Evolutionary conservation across 2,888 invertebrate species (phyloP), one percentile per base, ranked within the genome.

Genomic region (Priocnemis perturbator): DNA sequence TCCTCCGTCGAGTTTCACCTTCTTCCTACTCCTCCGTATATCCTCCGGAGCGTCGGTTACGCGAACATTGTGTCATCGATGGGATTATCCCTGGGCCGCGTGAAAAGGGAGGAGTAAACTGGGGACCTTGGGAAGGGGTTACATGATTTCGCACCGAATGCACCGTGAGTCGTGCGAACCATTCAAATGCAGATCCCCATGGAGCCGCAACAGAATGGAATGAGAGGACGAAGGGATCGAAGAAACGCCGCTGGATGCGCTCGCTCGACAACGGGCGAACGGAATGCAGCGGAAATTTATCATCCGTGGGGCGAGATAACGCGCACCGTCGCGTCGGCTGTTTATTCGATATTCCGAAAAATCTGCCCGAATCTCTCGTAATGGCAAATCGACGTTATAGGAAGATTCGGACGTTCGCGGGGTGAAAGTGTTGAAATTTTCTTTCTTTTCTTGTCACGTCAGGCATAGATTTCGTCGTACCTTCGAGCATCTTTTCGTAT

Each of bases 31-130:
- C 60, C 19, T 58, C 55, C 44, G 20, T n/a, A 59, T n/a, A 30
- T 30, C 26, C 26, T 63, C 57, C 62, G 68, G 37, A 7, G 37
- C 37, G 77, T 76, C 81, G 82, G 84, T 85, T 85, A 84, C 80
- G 84, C 85, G 83, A 86, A 83, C 83, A 81, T 84, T 85, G 83
- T 84, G 86, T 84, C 85, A 84, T 79, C 76, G 75, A 71, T 58
- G 67, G 82, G 86, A 86, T 85, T 85, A 85, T 84, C 79, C 78
- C 65, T 60, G 74, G 71, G 57, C 64, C 62, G 61, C 66, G 64
- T 48, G 58, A 67, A 37, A 37, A 60, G 48, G 62, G 37, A 45
- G 57, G 30, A 37, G 37, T 37, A 37, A 37, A 37, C n/a, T 30
- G 26, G 48, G 26, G 15, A 17, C 17, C 20, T 19, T 52, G 60